Base-by-base conservation (phyloP, 2,888 invertebrate genomes). In the Apodemia duryi region DNA sequence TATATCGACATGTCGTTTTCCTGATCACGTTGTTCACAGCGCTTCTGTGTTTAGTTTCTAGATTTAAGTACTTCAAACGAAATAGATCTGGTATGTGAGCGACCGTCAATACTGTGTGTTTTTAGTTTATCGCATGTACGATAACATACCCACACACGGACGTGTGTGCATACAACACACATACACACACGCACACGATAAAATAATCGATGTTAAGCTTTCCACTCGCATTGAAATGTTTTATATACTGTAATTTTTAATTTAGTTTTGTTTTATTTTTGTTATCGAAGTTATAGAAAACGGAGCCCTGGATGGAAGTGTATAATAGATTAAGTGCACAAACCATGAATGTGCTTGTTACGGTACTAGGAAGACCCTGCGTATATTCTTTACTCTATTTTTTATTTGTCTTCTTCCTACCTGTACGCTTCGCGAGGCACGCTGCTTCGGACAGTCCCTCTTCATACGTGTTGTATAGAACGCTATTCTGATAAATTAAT, bases 271-370 rank as follows among this genome's bases (percentile, higher is more conserved):
- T 72, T 76, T 72, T 71, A 66, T 72, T 72, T 46, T 46, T 46
- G 13, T 73, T 74, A 68, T 72, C 73, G 75, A 76, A 73, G 75
- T 76, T 77, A 57, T 77, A 78, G 80, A 74, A 78, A 80, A 84
- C 83, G 88, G 90, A 89, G 88, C 87, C 88, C 88, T 86, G 87
- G 86, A 88, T 84, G 85, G 81, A 83, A 80, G 70, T 80, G 78
- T 75, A 77, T 80, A 78, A 75, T 86, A 85, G 82, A 73, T 69
- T 90, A 90, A 89, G 89, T 86, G 91, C 91, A 91, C 91, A 88
- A 80, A 83, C 87, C 91, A 90, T 91, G 87, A 88, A 87, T 88
- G 91, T 91, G 91, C 91, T 91, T 91, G 75, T 91, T 90, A 86
- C 83, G 84, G 81, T 46, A 82, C 73, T 87, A 87, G 82, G 88